phyloP scores from a whole-genome alignment of 2,113 vertebrate genomes.

The Geothlypis trichas region DNA sequence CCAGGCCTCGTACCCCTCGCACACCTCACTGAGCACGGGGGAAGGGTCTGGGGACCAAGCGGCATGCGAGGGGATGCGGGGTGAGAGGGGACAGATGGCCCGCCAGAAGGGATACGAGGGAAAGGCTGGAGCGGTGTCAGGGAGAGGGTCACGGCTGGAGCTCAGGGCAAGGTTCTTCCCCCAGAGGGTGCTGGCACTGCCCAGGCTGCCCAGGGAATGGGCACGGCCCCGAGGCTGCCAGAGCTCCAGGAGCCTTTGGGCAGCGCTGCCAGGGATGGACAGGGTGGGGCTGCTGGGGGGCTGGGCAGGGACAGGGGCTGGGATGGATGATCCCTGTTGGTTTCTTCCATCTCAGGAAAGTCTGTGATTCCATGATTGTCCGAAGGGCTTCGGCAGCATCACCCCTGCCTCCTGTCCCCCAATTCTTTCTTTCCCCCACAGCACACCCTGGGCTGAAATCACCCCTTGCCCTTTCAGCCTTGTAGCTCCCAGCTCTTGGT shows the following conservation, averaged over 20 bases:
- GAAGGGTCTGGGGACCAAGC: neutral
- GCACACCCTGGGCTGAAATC: neutral
- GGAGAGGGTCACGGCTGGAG: neutral
- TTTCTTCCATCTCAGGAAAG: no score
- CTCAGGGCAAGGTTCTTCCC: neutral
- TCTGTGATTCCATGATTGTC: neutral
- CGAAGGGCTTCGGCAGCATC: neutral
- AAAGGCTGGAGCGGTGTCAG: accelerated
- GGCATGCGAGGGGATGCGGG: neutral
- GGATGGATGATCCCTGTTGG: accelerated
- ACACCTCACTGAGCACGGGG: accelerated
- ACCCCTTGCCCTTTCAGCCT: accelerated
- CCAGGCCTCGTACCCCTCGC: neutral
- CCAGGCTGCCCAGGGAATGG: neutral
- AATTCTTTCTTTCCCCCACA: accelerated
- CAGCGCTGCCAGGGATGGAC: neutral
- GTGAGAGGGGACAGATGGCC: no score
- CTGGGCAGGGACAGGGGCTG: accelerated
- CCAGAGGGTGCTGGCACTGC: neutral
- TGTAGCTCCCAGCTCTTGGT: neutral
- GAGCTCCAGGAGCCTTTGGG: neutral
- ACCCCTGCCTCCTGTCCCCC: accelerated
- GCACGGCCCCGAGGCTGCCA: neutral
- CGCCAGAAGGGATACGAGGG: neutral
- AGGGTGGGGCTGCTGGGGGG: accelerated